phyloP scores from a whole-genome alignment of 2,888 invertebrate genomes.

The Heliconius ethilla region DNA sequence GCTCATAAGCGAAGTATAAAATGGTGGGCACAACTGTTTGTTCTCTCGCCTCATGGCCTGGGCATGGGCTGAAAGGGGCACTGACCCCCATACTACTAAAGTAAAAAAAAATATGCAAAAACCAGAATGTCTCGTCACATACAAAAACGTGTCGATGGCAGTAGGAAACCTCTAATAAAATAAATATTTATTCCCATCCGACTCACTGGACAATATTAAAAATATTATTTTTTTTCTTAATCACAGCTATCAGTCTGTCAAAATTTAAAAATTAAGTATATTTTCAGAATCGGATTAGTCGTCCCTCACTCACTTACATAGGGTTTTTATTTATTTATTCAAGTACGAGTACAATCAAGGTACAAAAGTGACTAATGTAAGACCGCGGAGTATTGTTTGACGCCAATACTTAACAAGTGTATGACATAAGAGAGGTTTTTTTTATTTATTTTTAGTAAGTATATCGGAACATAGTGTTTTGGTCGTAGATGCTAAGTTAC shows the following conservation, averaged over 20 bases:
- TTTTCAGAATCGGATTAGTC: conserved; percentile 79
- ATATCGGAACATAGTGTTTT: conserved; percentile 67
- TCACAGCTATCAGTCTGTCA: conserved; percentile 83
- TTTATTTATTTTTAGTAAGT: conserved; percentile 44
- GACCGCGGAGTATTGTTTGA: conserved; percentile 76
- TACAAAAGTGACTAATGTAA: conserved; percentile 81
- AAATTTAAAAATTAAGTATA: conserved; percentile 83
- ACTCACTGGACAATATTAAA: conserved; percentile 82
- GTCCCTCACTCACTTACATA: conserved; percentile 76
- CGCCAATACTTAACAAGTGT: conserved; percentile 47
- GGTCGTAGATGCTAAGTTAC: conserved; percentile 71
- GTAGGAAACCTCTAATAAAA: conserved; percentile 79
- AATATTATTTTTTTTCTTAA: conserved; percentile 72
- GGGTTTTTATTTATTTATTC: conserved; percentile 63
- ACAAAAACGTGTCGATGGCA: conserved; percentile 69
- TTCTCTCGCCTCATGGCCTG: conserved; percentile 52
- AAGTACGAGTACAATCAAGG: conserved; percentile 76
- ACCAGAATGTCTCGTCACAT: conserved; percentile 71
- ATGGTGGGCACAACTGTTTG: conserved; percentile 68
- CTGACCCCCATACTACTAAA: conserved; percentile 39
- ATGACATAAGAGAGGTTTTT: conserved; percentile 60
- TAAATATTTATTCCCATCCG: conserved; percentile 79
- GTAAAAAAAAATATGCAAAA: conserved; percentile 63
- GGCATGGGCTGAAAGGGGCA: conserved; percentile 16
- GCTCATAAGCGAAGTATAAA: conserved; percentile 39